Base-by-base conservation (phyloP, 2,888 invertebrate genomes). In the Acronicta psi region DNA sequence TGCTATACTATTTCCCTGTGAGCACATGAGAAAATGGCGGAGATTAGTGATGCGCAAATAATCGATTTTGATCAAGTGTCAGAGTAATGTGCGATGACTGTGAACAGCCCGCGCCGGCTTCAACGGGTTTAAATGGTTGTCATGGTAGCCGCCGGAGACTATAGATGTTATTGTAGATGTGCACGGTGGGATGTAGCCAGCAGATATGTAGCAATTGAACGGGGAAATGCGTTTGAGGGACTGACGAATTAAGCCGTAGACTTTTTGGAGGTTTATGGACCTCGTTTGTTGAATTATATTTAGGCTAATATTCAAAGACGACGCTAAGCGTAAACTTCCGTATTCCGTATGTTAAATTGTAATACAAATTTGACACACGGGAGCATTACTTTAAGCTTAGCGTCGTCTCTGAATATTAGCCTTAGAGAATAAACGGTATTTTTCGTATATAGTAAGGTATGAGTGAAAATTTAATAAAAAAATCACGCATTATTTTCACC, bases 1-100 rank as follows among this genome's bases (percentile, higher is more conserved):
- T 31, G 11, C 31, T 31, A 50, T 29, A 40, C 29, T 41, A 45
- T 46, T 60, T 44, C 13, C 29, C 36, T 25, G 37, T 53, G 40
- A 55, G 34, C 43, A 34, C 41, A 36, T 23, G 47, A 44, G 29
- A 42, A 62, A 62, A 54, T 53, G 52, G 40, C 40, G 23, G 23
- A 46, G 37, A 51, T 63, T 49, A 55, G 49, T 37, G 52, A 40
- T 40, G 56, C 49, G 55, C 41, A 42, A 38, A 51, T 66, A 72
- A 76, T 76, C 69, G 74, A 76, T 69, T 72, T 52, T 66, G 65
- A 76, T 76, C 58, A 61, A 61, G 59, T 68, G 75, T 76, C 74
- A 55, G 66, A 54, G 47, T 50, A 60, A 76, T 76, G 67, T 68
- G 59, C 73, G 60, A 14, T 62, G 60, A 37, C 47, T 69, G 63